These are phyloP conservation scores for Staurois parvus DNA, from an alignment of 2,797 vertebrate genomes.

Conservation along the genomic window DNA sequence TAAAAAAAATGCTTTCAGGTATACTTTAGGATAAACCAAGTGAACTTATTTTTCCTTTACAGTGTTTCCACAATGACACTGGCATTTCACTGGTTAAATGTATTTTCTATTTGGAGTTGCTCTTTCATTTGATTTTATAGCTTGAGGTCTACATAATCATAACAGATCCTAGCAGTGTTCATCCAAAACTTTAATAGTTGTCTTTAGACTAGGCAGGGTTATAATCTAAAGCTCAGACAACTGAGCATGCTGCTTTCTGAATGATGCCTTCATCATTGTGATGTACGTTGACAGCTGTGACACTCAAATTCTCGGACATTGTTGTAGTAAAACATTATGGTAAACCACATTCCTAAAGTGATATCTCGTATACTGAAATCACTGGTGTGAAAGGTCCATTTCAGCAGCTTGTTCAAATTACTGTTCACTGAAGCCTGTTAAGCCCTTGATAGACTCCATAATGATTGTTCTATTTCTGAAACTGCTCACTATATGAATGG, in stretches of 20 bases:
- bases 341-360: background rate
- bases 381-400: conserved; percentile 22
- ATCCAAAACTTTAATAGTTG: too few relatives aligned
- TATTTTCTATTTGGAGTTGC: too few relatives aligned
- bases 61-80: too few relatives aligned
- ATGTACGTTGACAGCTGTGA: conserved; percentile 2
- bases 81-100: too few relatives aligned
- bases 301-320: background rate
- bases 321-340: background rate
- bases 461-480: background rate
- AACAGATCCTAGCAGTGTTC: too few relatives aligned
- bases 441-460: background rate
- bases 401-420: background rate
- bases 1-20: too few relatives aligned
- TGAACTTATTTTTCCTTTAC: too few relatives aligned
- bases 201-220: background rate
- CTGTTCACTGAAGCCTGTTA: conserved; percentile 32
- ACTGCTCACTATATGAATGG: background rate
- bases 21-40: too few relatives aligned
- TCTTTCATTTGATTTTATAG: too few relatives aligned
- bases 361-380: background rate
- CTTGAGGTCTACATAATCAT: too few relatives aligned
- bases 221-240: background rate
- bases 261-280: background rate
- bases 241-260: background rate